A percentile compares a stretch with the other conserved stretches of the same genome.
phyloP scores from a whole-genome alignment of 1,140 invertebrate species.

The Philopotamus ludificatus region DNA sequence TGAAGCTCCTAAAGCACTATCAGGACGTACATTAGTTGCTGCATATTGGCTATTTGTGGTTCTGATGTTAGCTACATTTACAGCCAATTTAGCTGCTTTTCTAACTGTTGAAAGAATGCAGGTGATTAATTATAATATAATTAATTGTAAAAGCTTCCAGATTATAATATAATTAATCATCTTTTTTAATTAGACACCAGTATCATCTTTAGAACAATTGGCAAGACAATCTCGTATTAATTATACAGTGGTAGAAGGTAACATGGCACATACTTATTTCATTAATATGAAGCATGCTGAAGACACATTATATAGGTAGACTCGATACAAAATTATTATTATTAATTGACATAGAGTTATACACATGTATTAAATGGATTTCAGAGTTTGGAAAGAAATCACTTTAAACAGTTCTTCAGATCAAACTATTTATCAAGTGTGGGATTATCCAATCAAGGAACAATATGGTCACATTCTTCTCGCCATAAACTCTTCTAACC shows the following conservation, averaged over 20 bases:
- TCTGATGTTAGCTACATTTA: conserved; percentile 92
- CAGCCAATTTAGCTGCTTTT: conserved; percentile 95
- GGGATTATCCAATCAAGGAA: conserved; percentile 91
- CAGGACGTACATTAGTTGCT: conserved; percentile 80
- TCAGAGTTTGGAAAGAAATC: conserved; percentile 85
- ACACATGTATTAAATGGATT: conserved; percentile 29
- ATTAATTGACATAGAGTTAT: background rate
- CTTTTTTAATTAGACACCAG: conserved; percentile 64
- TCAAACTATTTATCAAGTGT: conserved; percentile 77
- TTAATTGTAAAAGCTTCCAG: background rate
- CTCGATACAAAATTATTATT: conserved; percentile 39
- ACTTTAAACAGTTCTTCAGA: conserved; percentile 77
- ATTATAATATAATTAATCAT: background rate
- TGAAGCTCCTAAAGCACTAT: conserved; percentile 81
- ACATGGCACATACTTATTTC: conserved; percentile 81
- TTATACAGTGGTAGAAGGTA: conserved; percentile 84
- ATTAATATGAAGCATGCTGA: conserved; percentile 90
- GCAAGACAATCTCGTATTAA: conserved; percentile 85
- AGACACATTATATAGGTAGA: conserved; percentile 82
- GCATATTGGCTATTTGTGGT: conserved; percentile 94
- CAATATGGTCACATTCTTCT: conserved; percentile 85
- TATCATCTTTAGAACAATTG: conserved; percentile 84
- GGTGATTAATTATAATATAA: conserved; percentile 50
- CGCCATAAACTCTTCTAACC: conserved; percentile 76
- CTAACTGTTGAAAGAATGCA: conserved; percentile 95